Percentiles rank a stretch among this genome's conserved stretches.
These are phyloP conservation scores for Brienomyrus longianalis DNA, from an alignment of 2,113 vertebrate species.

Conservation along the genomic window DNA sequence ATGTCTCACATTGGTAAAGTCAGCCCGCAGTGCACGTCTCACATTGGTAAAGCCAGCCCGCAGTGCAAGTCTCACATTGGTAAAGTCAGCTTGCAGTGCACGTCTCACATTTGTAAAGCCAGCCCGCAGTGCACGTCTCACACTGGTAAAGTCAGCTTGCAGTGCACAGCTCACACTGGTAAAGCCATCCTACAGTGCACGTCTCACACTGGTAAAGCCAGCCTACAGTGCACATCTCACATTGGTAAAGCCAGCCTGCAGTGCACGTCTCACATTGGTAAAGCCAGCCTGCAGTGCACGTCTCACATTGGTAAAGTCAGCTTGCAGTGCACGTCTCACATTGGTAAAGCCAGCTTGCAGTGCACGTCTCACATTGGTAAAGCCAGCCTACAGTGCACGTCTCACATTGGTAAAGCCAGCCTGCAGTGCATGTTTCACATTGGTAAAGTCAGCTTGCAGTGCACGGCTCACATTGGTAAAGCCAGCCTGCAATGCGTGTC, in stretches of 20 bases:
- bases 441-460: too few species aligned
- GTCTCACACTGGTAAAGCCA: neutral
- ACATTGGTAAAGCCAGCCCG: too few species aligned
- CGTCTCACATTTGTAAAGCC: too few species aligned
- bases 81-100: neutral
- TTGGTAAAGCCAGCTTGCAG: neutral
- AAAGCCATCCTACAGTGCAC: neutral
- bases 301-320: neutral
- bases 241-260: neutral
- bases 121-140: neutral
- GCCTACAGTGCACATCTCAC: neutral
- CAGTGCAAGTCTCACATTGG: too few species aligned
- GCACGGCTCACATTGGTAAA: too few species aligned
- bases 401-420: too few species aligned
- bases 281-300: neutral
- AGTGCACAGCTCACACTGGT: neutral
- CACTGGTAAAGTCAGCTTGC: neutral
- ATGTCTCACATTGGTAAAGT: too few species aligned
- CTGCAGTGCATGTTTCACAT: too few species aligned
- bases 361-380: too few species aligned
- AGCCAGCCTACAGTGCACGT: too few species aligned
- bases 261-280: neutral
- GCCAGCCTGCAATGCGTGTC: too few species aligned
- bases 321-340: neutral
- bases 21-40: too few species aligned